phyloP scores from a whole-genome alignment of 2,113 vertebrate genomes.

The Chinchilla lanigera region DNA sequence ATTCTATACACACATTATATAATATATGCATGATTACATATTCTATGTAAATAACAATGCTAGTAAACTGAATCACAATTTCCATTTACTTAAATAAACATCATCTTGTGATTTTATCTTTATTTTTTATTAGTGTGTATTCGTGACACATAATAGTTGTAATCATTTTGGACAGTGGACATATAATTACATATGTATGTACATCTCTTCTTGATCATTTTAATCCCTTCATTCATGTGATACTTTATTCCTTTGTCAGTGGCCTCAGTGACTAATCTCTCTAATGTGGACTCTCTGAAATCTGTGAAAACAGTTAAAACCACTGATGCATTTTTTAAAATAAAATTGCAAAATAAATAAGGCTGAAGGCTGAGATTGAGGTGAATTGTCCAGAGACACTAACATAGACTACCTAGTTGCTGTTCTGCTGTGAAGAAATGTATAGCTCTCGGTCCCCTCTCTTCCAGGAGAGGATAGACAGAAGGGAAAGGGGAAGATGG shows the following conservation, averaged over 20 bases:
- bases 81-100: slow-evolving; percentile 32
- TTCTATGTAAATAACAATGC: slow-evolving; percentile 41
- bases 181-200: background rate
- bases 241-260: slow-evolving; percentile 40
- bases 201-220: background rate
- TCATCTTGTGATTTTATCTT: slow-evolving; percentile 23
- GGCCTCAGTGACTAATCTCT: background rate
- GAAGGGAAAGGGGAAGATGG: background rate
- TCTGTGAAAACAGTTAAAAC: slow-evolving; percentile 28
- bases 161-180: background rate
- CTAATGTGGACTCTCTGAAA: background rate
- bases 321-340: background rate
- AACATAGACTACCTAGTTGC: background rate
- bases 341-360: slow-evolving; percentile 42
- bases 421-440: background rate
- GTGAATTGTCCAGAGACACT: background rate
- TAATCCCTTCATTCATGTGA: slow-evolving; percentile 13
- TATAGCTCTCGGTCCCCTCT: background rate
- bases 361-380: background rate
- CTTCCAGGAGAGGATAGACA: background rate
- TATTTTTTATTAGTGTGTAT: background rate
- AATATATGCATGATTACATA: slow-evolving; percentile 49
- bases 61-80: slow-evolving; percentile 26
- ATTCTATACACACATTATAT: background rate
- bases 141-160: background rate